Evolutionary conservation across 2,113 vertebrate species (phyloP).

Genomic region (Meles meles): DNA sequence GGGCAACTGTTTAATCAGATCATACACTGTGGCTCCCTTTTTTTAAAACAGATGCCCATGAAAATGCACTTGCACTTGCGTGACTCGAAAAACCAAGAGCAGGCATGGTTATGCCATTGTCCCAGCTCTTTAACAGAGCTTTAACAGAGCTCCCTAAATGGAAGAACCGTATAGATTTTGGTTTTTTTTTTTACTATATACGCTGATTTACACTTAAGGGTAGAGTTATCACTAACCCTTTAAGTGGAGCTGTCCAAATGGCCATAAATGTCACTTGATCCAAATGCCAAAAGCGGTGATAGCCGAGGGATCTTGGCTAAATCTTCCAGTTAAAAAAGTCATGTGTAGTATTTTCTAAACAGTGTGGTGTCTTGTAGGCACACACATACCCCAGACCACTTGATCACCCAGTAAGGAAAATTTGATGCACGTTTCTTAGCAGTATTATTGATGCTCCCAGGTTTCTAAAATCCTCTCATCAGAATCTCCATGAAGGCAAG

Average conservation of each 20-base stretch:
- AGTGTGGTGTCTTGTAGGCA: not conserved
- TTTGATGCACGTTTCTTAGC: not conserved
- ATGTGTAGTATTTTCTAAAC: not conserved
- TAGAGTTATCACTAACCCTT: conserved; percentile 52
- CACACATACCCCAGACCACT: not conserved
- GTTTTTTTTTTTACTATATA: conserved; percentile 20
- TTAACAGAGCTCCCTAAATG: conserved; percentile 43
- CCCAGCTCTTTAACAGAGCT: conserved; percentile 30
- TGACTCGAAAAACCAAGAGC: not conserved
- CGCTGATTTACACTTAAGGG: conserved; percentile 42
- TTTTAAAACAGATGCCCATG: not conserved
- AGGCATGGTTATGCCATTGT: conserved; percentile 38
- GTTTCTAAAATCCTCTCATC: not conserved
- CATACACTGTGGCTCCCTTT: not conserved
- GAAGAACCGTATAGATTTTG: conserved; percentile 56
- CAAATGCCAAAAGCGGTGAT: not conserved
- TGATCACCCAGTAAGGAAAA: not conserved
- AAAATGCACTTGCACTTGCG: not conserved
- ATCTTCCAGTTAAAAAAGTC: conserved; percentile 27
- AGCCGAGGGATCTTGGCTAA: not conserved
- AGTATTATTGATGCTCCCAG: not conserved
- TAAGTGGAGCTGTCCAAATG: conserved; percentile 51
- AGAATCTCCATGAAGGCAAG: not conserved
- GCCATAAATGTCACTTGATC: conserved; percentile 54
- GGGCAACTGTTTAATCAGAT: not conserved